Evolutionary conservation across 2,888 invertebrate species (phyloP), one percentile per base, ranked within the genome.

Genomic region (Dendrolimus pini): DNA sequence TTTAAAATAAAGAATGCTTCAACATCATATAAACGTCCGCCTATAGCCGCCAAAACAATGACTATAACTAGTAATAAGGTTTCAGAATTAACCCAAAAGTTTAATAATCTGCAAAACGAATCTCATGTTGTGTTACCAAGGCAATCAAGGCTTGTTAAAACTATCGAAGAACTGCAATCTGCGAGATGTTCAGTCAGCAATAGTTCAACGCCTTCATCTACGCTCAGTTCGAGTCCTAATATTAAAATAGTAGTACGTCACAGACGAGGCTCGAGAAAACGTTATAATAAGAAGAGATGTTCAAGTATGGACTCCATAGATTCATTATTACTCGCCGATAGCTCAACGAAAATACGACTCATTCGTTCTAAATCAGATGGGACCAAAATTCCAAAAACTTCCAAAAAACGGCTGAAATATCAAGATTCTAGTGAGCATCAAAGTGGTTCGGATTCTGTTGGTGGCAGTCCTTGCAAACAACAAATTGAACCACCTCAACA

Each of bases 41-140:
- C 86, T 41, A 65, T 84, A 52, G 78, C 78, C 47, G 77, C 87
- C 9, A 91, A 86, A 70, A 88, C 89, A 52, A 83, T 92, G 75
- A 89, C 91, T 7, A 83, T 92, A 62, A 80, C 86, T 12, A 86
- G 91, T 61, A 93, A 85, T 67, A 92, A 93, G 77, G 95, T 95
- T 52, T 93, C 94, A 55, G 93, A 93, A 74, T 77, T 95, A 60
- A 93, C 95, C 1, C 92, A 93, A 64, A 94, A 94, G 72, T 95
- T 94, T 70, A 94, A 95, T 73, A 92, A 93, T 74, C 85, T 94
- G 70, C 91, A 93, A 62, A 82, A 75, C 57, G 91, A 91, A 65
- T 83, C 87, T 65, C 77, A 72, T 59, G 77, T 77, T 54, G 77
- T 77, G 7, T 71, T 91, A 8, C 74, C 91, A 53, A 92, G 92